These are phyloP conservation scores for Acleris holmiana DNA, from an alignment of 2,888 invertebrate genomes.

Conservation along the genomic window DNA sequence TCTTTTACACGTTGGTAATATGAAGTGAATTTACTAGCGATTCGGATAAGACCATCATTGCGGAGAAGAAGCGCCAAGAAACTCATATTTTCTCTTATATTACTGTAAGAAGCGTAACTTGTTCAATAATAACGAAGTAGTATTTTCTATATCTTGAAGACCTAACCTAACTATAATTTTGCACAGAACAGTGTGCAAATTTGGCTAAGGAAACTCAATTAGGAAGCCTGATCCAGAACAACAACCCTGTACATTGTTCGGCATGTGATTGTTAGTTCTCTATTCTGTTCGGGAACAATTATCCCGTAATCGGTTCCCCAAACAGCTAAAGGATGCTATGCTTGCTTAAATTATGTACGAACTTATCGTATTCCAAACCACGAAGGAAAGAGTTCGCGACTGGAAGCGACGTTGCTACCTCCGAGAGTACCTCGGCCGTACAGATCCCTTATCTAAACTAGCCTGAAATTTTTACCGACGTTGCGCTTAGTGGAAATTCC, in stretches of 20 bases:
- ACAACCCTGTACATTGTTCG: slow-evolving; percentile 13
- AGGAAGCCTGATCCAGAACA: slow-evolving; percentile 18
- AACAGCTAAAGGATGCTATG: slow-evolving; percentile 13
- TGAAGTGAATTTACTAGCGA: too few relatives aligned
- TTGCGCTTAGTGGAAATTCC: slow-evolving; percentile 69
- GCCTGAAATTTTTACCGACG: slow-evolving; percentile 51
- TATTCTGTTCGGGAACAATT: slow-evolving; percentile 16
- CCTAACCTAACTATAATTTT: neutral
- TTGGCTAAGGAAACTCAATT: slow-evolving; percentile 9
- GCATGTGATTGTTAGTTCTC: slow-evolving; percentile 13
- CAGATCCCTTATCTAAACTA: slow-evolving; percentile 27
- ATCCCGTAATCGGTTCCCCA: slow-evolving; percentile 1
- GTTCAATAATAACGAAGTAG: neutral
- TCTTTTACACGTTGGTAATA: too few relatives aligned
- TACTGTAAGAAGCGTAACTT: slow-evolving; percentile 6
- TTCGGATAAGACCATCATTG: too few relatives aligned
- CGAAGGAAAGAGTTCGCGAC: slow-evolving; percentile 12
- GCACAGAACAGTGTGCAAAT: neutral
- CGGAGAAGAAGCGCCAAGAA: too few relatives aligned
- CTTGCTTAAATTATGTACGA: slow-evolving; percentile 6
- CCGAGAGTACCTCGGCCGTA: slow-evolving; percentile 39
- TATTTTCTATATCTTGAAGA: too few relatives aligned
- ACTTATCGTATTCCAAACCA: slow-evolving; percentile 16
- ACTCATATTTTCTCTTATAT: slow-evolving; percentile 7
- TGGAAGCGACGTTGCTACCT: neutral